Evolutionary conservation across 2,888 invertebrate species (phyloP), one percentile per base, ranked within the genome.

Genomic region (Cremastinae sp.): DNA sequence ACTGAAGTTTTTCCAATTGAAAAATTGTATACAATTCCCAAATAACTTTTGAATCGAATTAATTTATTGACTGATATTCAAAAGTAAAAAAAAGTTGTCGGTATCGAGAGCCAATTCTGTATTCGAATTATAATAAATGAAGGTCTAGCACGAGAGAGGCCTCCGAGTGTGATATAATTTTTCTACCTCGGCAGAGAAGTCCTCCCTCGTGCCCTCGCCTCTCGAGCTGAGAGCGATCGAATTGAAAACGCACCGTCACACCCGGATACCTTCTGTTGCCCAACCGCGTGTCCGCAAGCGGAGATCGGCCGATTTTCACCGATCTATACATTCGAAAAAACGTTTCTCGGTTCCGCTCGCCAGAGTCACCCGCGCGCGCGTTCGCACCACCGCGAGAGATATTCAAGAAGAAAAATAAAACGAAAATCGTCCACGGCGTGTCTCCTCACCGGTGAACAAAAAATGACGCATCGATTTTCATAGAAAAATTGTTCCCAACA

Each of bases 391-490:
- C 62, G 59, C n/a, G 41, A 14, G 41, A 14, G 20, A 2, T 37
- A 22, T 53, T 16, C 16, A 69, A 22, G 43, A 28, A 28, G 45
- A 12, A 39, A 22, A 51, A 45, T 35, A 56, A 16, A 58, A 59
- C 10, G 10, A 75, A 62, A 65, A 76, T 72, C 18, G 72, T 74
- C 64, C 62, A n/a, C 70, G 51, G 20, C 16, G 41, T 51, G 55
- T 22, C 45, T 41, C 45, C 49, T 68, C 51, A 28, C 45, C 66
- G 37, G 20, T 39, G 43, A 41, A 80, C 80, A 83, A 83, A 83
- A 85, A 85, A 83, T 87, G 87, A 88, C 86, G 87, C 87, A 86
- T 85, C 87, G 85, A 80, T 86, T 87, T 84, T 81, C 81, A 78
- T 76, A 77, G 73, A 75, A 78, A 72, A 68, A 73, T 72, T 72